Evolutionary conservation across 1,140 invertebrate species (phyloP).

Genomic region (Agraylea sexmaculata): DNA sequence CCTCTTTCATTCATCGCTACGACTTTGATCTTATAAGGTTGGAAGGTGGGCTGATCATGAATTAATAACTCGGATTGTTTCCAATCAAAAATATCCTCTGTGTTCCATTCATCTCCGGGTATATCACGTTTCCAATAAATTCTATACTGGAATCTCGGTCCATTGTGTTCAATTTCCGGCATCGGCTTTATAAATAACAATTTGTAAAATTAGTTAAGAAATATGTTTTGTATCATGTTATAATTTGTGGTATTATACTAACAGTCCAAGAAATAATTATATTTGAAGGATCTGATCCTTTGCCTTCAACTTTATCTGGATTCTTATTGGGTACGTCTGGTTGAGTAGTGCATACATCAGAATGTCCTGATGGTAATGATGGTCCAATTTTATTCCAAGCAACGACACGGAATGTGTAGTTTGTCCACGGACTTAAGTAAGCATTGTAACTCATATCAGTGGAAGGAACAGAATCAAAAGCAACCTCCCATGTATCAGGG

Average conservation of each 20-base stretch:
- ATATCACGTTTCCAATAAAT: slow-evolving; percentile 78
- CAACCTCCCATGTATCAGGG: slow-evolving; percentile 80
- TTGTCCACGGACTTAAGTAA: slow-evolving; percentile 81
- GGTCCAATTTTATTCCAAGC: slow-evolving; percentile 88
- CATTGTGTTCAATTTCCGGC: slow-evolving; percentile 95
- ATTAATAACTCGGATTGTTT: slow-evolving; percentile 51
- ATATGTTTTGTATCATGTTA: not conserved
- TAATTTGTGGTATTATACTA: slow-evolving; percentile 27
- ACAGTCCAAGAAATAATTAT: slow-evolving; percentile 91
- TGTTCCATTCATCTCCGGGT: slow-evolving; percentile 57
- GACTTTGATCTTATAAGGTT: slow-evolving; percentile 84
- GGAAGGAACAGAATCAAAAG: slow-evolving; percentile 63
- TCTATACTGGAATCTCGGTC: slow-evolving; percentile 81
- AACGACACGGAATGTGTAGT: slow-evolving; percentile 92
- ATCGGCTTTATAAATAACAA: slow-evolving; percentile 54
- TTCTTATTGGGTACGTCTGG: slow-evolving; percentile 87
- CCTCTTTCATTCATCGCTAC: slow-evolving; percentile 84
- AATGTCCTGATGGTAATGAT: slow-evolving; percentile 73
- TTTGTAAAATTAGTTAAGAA: slow-evolving; percentile 4
- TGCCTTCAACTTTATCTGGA: slow-evolving; percentile 86
- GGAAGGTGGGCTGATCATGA: slow-evolving; percentile 81
- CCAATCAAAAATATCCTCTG: slow-evolving; percentile 70
- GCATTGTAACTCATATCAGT: slow-evolving; percentile 65
- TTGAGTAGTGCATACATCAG: slow-evolving; percentile 72
- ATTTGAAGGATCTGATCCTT: slow-evolving; percentile 78